Conservation (phyloP, 2,113 vertebrate genomes). For the Brachyhypopomus gauderio region DNA sequence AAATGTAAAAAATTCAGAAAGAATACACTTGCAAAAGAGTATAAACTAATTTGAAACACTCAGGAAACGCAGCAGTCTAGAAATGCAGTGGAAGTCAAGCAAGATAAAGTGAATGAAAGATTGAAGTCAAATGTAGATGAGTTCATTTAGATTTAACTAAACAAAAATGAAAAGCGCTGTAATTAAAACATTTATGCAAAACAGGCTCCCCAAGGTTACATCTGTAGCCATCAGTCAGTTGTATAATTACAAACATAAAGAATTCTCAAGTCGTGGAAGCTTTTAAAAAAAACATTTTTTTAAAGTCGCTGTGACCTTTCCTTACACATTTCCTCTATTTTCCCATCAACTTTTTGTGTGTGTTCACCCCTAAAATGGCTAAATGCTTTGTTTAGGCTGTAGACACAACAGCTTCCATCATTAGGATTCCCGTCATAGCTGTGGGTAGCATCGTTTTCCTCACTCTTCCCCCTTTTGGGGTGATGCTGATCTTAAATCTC, state of each 20-base stretch:
- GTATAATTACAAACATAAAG: background rate
- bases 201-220: too few relatives aligned
- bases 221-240: too few relatives aligned
- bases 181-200: too few relatives aligned
- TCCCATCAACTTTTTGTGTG: background rate
- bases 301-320: background rate
- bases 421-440: constrained; percentile 43
- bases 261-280: background rate
- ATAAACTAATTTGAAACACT: too few relatives aligned
- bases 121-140: background rate
- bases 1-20: background rate
- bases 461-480: background rate
- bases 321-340: background rate
- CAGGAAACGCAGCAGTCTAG: too few relatives aligned
- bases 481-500: constrained; percentile 18
- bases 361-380: constrained; percentile 25
- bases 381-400: constrained; percentile 15
- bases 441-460: constrained; percentile 34
- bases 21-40: background rate
- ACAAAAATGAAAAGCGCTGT: background rate
- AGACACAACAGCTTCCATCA: constrained; percentile 30
- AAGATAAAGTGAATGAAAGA: constrained; percentile 19
- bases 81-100: constrained; percentile 1
- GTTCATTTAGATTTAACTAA: background rate
- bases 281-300: too few relatives aligned